Conservation (phyloP, 1,140 invertebrate genomes). For the Bathynomus jamesi region DNA sequence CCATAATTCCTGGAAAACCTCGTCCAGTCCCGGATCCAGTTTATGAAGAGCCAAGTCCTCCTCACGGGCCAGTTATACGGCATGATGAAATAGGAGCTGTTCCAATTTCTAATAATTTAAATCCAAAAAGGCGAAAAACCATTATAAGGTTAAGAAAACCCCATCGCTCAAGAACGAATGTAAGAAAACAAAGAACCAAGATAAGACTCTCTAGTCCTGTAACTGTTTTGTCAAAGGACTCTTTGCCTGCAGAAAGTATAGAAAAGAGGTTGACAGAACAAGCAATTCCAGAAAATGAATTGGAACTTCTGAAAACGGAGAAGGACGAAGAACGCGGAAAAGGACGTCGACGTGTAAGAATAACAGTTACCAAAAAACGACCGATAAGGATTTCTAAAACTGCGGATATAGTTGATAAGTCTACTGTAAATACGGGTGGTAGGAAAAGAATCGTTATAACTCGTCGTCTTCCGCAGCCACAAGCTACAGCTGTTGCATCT, state of each 20-base stretch:
- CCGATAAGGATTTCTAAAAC: not conserved
- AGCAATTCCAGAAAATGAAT: too few relatives aligned
- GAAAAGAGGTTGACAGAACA: too few relatives aligned
- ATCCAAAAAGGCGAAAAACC: too few relatives aligned
- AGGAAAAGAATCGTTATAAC: conserved; percentile 9
- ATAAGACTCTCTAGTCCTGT: too few relatives aligned
- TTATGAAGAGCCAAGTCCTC: conserved; percentile 28
- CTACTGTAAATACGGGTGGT: not conserved
- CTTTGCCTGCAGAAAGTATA: too few relatives aligned
- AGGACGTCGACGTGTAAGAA: not conserved
- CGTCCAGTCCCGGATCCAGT: conserved; percentile 32
- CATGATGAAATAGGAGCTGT: conserved; percentile 5
- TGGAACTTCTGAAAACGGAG: too few relatives aligned
- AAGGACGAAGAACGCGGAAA: not conserved
- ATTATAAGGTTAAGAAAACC: too few relatives aligned
- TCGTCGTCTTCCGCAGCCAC: conserved; percentile 12
- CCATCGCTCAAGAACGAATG: too few relatives aligned
- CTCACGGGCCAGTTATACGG: conserved; percentile 26
- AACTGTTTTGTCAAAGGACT: too few relatives aligned
- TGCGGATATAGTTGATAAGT: not conserved
- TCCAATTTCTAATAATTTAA: too few relatives aligned
- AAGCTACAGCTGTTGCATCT: conserved; percentile 18
- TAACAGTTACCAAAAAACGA: not conserved
- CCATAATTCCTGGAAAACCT: conserved; percentile 35
- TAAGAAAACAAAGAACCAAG: too few relatives aligned